Conservation (phyloP, 2,797 vertebrate genomes). For the Acropternis orthonyx region DNA sequence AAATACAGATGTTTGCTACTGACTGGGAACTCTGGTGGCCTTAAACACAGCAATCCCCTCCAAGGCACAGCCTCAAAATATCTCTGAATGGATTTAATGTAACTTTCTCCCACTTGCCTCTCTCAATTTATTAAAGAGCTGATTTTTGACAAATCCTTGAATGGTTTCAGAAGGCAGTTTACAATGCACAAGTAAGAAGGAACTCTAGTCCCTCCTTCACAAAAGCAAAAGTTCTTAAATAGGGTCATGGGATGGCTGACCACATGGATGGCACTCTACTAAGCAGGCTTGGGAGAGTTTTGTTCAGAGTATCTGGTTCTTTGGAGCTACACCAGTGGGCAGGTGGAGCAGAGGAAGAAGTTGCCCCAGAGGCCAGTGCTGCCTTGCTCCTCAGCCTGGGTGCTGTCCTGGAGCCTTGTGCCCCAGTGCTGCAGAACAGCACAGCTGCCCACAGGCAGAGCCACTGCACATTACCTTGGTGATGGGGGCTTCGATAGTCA, state of each 20-base stretch:
- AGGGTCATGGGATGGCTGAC: neutral
- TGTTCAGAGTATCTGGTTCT: neutral
- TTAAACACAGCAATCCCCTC: neutral
- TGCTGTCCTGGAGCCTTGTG: neutral
- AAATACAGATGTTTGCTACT: neutral
- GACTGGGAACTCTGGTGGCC: neutral
- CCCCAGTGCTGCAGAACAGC: neutral
- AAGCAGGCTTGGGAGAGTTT: neutral
- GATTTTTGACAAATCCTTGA: neutral
- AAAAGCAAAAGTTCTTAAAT: neutral
- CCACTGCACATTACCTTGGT: slow-evolving; percentile 85
- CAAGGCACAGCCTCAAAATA: neutral
- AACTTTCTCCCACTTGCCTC: neutral
- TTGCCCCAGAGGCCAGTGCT: neutral
- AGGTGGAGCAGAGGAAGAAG: neutral
- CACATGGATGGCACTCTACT: neutral
- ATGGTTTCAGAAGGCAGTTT: neutral
- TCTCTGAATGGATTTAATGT: neutral
- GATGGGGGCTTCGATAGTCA: slow-evolving; percentile 98
- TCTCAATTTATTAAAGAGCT: neutral
- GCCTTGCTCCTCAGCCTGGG: neutral
- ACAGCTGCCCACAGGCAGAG: neutral
- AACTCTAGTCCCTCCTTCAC: neutral
- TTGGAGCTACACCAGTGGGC: neutral
- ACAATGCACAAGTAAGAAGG: neutral